These are phyloP conservation scores for Leucoraja ocellata DNA, from an alignment of 2,797 vertebrate genomes.

Conservation along the genomic window DNA sequence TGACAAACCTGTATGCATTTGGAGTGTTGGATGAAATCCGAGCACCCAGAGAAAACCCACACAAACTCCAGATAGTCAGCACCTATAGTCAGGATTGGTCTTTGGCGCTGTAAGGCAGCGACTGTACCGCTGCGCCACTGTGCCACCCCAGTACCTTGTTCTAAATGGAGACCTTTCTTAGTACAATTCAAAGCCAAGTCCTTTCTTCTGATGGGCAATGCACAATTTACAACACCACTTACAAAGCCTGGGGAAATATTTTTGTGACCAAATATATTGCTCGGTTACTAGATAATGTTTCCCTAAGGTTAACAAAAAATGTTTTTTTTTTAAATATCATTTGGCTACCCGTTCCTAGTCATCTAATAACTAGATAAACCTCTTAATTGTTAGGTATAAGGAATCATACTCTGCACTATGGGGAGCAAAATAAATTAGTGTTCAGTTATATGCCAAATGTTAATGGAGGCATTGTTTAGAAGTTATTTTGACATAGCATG, in stretches of 20 bases:
- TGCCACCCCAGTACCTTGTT: not conserved
- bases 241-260: not conserved
- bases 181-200: not conserved
- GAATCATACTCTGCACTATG: conserved; percentile 19
- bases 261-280: not conserved
- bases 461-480: conserved; percentile 25
- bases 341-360: conserved; percentile 20
- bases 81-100: too few species aligned
- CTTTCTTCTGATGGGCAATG: not conserved
- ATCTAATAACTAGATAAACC: conserved; percentile 32
- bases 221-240: not conserved
- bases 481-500: conserved; percentile 21
- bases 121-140: too few species aligned
- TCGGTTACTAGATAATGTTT: not conserved
- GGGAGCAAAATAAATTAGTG: conserved; percentile 11
- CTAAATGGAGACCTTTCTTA: not conserved
- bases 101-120: too few species aligned
- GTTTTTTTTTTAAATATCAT: not conserved
- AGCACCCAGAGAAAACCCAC: too few species aligned
- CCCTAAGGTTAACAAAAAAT: not conserved
- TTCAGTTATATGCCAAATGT: conserved; percentile 32
- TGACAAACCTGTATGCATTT: too few species aligned
- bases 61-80: too few species aligned
- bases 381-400: conserved; percentile 34
- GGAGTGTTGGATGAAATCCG: too few species aligned